Evolutionary conservation across 2,888 invertebrate species (phyloP), one percentile per base, ranked within the genome.

Genomic region (Apamea epomidion): DNA sequence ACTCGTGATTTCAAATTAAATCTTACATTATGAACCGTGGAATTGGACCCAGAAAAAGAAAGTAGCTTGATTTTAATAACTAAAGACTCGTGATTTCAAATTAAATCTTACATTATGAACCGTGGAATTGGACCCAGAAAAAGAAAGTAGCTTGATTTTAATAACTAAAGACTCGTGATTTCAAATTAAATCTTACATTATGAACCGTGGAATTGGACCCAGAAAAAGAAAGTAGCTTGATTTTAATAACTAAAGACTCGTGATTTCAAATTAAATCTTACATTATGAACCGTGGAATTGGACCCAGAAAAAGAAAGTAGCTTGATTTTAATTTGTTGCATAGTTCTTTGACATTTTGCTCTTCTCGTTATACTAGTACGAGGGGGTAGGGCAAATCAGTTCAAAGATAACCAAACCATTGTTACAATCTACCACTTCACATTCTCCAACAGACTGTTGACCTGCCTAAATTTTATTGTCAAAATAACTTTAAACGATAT

Each of bases 231-330:
- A 68, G 45, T 42, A 64, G 42, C 29, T 74, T n/a, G n/a, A n/a
- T n/a, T n/a, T n/a, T n/a, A 68, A 80, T 67, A 72, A 82, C 70
- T 64, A 76, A 64, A 74, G 70, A 75, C 37, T 60, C 69, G 64
- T 71, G 51, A 78, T 78, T 82, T 58, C 67, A 73, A 82, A 80
- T 86, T 82, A 76, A 82, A 79, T 81, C 68, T 76, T 80, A 64
- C 42, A 76, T 76, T 77, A 79, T 71, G 70, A 75, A 78, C 69
- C 14, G 48, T 74, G 60, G 83, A 82, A 70, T 75, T 72, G 64
- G 58, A 70, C 70, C 16, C n/a, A 70, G 62, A 73, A 67, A 77
- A 80, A 65, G 1, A 45, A 45, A 68, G 45, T 42, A 64, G 42
- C 29, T 74, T 8, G 5, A 37, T 5, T 48, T 75, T 60, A 68